phyloP scores from a whole-genome alignment of 2,888 invertebrate genomes.

The Xiphydria camelus region DNA sequence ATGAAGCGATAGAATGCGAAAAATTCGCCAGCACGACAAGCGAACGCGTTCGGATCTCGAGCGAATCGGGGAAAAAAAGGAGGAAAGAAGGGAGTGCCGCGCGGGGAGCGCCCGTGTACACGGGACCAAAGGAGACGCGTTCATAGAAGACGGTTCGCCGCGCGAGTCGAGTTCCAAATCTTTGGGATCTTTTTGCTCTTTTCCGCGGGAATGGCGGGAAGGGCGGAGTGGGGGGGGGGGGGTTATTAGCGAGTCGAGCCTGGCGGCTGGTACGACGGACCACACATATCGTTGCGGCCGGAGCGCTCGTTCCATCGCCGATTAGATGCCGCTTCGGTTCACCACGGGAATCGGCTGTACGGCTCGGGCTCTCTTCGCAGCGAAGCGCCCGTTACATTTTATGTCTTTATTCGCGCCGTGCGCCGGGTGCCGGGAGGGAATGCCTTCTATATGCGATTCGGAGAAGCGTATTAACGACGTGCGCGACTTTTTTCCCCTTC shows the following conservation, averaged over 20 bases:
- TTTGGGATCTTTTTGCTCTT: slow-evolving; percentile 41
- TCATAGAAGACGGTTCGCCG: slow-evolving; percentile 46
- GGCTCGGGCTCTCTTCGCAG: not conserved
- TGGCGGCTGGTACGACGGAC: slow-evolving; percentile 50
- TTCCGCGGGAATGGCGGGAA: slow-evolving; percentile 22
- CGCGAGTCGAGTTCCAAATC: slow-evolving; percentile 40
- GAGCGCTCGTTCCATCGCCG: slow-evolving; percentile 4
- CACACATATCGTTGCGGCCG: slow-evolving; percentile 48
- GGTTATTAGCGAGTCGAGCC: slow-evolving; percentile 52
- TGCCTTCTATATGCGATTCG: no score
- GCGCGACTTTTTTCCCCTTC: not conserved
- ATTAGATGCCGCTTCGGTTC: no score
- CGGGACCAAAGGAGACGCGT: slow-evolving; percentile 24
- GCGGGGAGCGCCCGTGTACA: no score
- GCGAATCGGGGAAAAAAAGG: slow-evolving; percentile 38
- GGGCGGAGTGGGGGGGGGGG: slow-evolving; percentile 30
- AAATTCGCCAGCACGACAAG: slow-evolving; percentile 46
- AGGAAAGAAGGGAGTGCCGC: slow-evolving; percentile 15
- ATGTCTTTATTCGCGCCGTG: slow-evolving; percentile 48
- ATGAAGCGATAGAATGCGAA: slow-evolving; percentile 54
- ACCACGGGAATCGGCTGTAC: no score
- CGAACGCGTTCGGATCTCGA: slow-evolving; percentile 39
- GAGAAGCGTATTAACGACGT: no score
- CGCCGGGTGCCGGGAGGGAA: slow-evolving; percentile 39
- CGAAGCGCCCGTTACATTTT: slow-evolving; percentile 43